These are phyloP conservation scores for Catharus minimus DNA, from an alignment of 2,113 vertebrate genomes.

Conservation along the genomic window DNA sequence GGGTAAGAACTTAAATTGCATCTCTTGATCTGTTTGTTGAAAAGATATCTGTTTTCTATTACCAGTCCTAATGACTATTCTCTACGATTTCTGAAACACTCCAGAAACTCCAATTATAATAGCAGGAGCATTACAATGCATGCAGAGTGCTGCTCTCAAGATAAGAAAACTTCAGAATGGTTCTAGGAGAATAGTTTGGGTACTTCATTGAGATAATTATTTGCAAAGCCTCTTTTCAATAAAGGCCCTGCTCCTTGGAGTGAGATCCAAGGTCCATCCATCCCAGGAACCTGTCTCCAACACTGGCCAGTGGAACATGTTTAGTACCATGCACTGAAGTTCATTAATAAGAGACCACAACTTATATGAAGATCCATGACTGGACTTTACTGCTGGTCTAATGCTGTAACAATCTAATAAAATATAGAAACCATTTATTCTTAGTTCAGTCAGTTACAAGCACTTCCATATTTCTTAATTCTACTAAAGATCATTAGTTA, in stretches of 20 bases:
- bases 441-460: neutral
- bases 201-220: neutral
- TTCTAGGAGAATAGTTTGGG: neutral
- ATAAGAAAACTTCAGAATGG: neutral
- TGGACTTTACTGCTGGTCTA: neutral
- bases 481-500: neutral
- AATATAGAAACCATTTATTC: neutral
- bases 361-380: neutral
- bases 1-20: neutral
- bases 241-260: neutral
- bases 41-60: constrained; percentile 1
- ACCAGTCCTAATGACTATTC: neutral
- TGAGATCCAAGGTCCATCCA: neutral
- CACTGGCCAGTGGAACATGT: neutral
- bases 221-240: neutral
- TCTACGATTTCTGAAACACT: neutral
- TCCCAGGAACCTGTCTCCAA: neutral
- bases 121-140: neutral
- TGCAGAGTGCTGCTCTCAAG: neutral
- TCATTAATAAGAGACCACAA: neutral
- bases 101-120: constrained; percentile 15
- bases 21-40: neutral
- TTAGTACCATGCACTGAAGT: neutral
- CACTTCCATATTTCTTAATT: neutral
- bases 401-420: neutral